These are phyloP conservation scores for Alosa alosa DNA, from an alignment of 2,113 vertebrate species.

Conservation along the genomic window DNA sequence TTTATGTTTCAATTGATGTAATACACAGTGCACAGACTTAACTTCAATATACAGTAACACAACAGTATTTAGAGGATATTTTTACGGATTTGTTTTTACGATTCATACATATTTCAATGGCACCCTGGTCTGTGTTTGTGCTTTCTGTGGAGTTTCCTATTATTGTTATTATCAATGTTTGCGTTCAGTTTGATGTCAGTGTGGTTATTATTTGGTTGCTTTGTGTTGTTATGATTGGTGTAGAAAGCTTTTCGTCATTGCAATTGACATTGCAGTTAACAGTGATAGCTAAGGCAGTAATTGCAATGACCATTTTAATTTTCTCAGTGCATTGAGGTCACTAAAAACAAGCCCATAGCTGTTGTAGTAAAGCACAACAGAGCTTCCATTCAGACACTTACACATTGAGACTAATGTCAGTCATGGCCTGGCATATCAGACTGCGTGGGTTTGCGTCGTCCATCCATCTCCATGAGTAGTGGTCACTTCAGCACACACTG, in stretches of 20 bases:
- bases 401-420: background rate
- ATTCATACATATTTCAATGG: constrained; percentile 44
- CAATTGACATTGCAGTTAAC: background rate
- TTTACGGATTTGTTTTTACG: background rate
- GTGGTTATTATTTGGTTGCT: background rate
- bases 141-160: constrained; percentile 58
- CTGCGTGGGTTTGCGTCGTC: background rate
- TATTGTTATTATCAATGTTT: constrained; percentile 30
- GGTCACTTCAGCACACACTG: background rate
- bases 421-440: background rate
- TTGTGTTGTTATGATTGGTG: background rate
- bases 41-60: background rate
- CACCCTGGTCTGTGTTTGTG: constrained; percentile 51
- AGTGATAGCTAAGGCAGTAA: background rate
- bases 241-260: background rate
- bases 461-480: background rate
- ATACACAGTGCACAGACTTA: background rate
- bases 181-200: background rate
- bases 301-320: background rate
- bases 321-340: background rate
- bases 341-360: background rate
- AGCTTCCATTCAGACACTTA: background rate
- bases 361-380: background rate
- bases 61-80: background rate
- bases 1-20: background rate